A percentile compares a stretch with the other conserved stretches of the same genome.
phyloP scores from a whole-genome alignment of 2,113 vertebrate genomes.

The Panthera leo region DNA sequence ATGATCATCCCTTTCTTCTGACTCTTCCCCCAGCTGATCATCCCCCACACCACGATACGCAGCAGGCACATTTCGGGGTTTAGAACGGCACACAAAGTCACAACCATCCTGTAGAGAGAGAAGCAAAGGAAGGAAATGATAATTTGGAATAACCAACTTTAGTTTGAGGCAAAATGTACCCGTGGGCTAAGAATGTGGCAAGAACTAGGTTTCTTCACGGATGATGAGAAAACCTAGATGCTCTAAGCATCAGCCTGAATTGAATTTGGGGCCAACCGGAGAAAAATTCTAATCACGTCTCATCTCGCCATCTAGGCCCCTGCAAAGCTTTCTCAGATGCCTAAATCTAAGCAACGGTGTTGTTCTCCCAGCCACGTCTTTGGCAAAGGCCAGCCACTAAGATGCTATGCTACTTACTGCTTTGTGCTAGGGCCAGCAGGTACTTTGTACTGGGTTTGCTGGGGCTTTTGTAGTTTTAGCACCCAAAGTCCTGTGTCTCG shows the following conservation, averaged over 20 bases:
- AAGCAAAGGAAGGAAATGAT: background rate
- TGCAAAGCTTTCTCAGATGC: background rate
- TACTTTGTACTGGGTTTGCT: background rate
- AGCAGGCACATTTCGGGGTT: slow-evolving; percentile 86
- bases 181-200: background rate
- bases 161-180: background rate
- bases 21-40: slow-evolving; percentile 92
- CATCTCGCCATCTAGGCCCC: background rate
- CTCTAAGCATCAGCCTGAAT: background rate
- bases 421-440: background rate
- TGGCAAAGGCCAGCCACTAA: background rate
- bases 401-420: background rate
- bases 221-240: background rate
- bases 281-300: background rate
- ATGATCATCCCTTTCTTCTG: slow-evolving; percentile 96
- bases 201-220: background rate
- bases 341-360: background rate
- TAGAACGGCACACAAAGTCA: slow-evolving; percentile 96
- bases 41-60: slow-evolving; percentile 90
- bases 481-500: background rate
- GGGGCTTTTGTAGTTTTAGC: background rate
- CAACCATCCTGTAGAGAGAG: slow-evolving; percentile 91
- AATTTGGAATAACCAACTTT: background rate
- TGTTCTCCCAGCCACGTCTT: background rate
- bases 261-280: background rate